These are phyloP conservation scores for Himalopsyche tibetana DNA, from an alignment of 2,888 invertebrate genomes.

Conservation along the genomic window DNA sequence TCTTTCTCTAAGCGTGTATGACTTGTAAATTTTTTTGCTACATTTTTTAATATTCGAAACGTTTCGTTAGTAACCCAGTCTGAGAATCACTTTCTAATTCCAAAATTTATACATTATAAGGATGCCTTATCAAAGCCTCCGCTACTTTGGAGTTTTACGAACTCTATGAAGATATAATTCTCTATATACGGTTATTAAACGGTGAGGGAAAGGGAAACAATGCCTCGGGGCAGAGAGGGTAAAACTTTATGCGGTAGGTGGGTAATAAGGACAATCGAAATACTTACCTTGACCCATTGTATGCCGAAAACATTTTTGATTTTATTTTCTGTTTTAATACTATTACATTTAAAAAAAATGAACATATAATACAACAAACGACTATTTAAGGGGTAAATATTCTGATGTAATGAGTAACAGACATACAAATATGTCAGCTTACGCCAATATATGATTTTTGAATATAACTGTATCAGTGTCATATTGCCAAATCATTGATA, in stretches of 20 bases:
- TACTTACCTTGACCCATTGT: conserved; percentile 2
- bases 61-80: not conserved
- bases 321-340: too few species aligned
- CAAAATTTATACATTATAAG: conserved; percentile 26
- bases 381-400: too few species aligned
- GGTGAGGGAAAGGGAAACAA: conserved; percentile 5
- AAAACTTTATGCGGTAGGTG: conserved; percentile 7
- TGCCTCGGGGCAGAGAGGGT: conserved; percentile 34
- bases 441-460: too few species aligned
- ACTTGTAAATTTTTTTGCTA: too few species aligned
- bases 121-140: conserved; percentile 14
- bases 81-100: conserved; percentile 20
- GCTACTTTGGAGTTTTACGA: conserved; percentile 30
- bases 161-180: conserved; percentile 14
- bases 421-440: too few species aligned
- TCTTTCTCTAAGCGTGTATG: too few species aligned
- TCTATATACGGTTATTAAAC: conserved; percentile 34
- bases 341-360: too few species aligned
- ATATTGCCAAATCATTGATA: too few species aligned
- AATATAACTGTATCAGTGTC: too few species aligned
- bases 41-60: not conserved
- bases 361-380: too few species aligned
- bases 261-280: conserved; percentile 30
- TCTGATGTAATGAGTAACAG: too few species aligned
- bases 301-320: not conserved